Evolutionary conservation across 2,797 vertebrate genomes (phyloP), one percentile per base, ranked within the genome.

Genomic region (Macropodus opercularis): DNA sequence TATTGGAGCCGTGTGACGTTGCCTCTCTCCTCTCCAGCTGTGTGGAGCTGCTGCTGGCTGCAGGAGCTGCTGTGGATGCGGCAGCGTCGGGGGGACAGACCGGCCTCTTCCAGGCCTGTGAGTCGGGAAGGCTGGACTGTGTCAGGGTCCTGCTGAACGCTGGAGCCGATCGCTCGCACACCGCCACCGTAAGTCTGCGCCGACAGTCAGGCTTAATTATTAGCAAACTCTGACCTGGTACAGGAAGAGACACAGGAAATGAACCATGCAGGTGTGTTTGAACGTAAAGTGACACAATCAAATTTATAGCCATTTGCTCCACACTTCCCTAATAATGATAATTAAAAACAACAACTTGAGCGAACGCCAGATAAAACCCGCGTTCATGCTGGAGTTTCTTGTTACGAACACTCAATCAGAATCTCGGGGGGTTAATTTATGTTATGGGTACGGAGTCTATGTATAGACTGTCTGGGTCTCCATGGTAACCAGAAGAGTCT

Each of bases 91-190:
- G 87, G 79, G 95, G 94, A 65, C 94, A 93, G 84, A 96, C 94
- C 44, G 86, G 95, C 70, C 93, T 98, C 47, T 93, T 93, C 83
- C 84, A 96, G 89, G 94, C 96, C 84, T 94, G 95, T 80, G 91
- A 91, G 85, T 93, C 94, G 2, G 95, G 95, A 85, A 87, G 85
- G 51, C 82, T 86, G 17, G 86, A 94, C 83, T 96, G 94, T 72
- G 89, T 94, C 72, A 92, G 86, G 72, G 79, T 92, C 17, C 90
- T 98, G 84, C 85, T 98, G 87, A 89, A 90, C 62, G 81, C 90
- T 69, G 93, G 93, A 84, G 93, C 94, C 1, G 92, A 96, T 63
- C 90, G 90, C 85, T 93, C 88, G 11, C 41, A 79, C 72, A 84
- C 89, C 86, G 93, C 93, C 57, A 71, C 75, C 36, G 97, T 98